phyloP scores from a whole-genome alignment of 2,888 invertebrate genomes.

The Sceliomorpha sp. region DNA sequence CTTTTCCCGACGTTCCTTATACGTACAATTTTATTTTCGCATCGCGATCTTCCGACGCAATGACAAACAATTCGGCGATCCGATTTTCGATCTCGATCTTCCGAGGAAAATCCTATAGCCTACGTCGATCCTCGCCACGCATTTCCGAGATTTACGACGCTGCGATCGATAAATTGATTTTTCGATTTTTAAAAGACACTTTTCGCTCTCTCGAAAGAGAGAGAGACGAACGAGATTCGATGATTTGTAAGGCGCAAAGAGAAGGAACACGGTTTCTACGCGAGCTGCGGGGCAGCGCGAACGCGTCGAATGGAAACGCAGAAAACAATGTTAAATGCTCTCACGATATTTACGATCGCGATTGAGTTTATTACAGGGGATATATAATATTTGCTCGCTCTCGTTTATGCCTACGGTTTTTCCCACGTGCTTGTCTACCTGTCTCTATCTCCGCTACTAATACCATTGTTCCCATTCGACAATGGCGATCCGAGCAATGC shows the following conservation, averaged over 20 bases:
- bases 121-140: too few species aligned
- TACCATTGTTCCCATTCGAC: conserved; percentile 59
- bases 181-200: too few species aligned
- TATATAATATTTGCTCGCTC: conserved; percentile 58
- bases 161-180: too few species aligned
- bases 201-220: too few species aligned
- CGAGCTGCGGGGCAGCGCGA: conserved; percentile 19
- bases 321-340: conserved; percentile 51
- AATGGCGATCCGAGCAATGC: conserved; percentile 36
- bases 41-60: too few species aligned
- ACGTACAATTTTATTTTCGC: too few species aligned
- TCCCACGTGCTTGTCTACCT: conserved; percentile 56
- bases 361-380: conserved; percentile 52
- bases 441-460: conserved; percentile 58
- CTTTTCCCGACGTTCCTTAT: too few species aligned
- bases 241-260: conserved; percentile 39
- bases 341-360: conserved; percentile 54
- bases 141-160: too few species aligned
- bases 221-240: neutral
- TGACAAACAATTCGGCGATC: too few species aligned
- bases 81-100: too few species aligned
- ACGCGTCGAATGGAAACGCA: conserved; percentile 34
- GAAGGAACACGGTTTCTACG: conserved; percentile 7
- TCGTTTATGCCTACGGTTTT: conserved; percentile 50
- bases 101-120: too few species aligned